Conservation (phyloP, 1,140 invertebrate genomes). For the Nebria ingens region DNA sequence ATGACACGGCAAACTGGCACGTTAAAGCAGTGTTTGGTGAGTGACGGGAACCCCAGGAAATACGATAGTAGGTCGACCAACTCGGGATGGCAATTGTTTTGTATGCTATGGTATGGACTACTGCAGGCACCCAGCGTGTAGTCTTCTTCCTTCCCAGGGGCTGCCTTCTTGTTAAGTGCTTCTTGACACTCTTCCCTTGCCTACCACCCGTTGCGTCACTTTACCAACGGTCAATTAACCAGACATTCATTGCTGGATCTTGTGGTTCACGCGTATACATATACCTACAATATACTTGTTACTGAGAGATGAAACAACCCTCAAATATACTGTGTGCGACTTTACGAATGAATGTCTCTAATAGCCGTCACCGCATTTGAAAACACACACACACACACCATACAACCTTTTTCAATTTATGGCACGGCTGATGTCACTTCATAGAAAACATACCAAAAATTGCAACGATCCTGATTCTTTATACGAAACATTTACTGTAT, state of each 20-base stretch:
- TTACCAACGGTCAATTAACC: background rate
- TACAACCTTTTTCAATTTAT: background rate
- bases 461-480: background rate
- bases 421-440: background rate
- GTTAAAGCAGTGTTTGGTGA: background rate
- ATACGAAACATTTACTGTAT: background rate
- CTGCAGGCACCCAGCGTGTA: background rate
- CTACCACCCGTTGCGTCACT: background rate
- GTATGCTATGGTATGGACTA: background rate
- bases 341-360: conserved; percentile 15
- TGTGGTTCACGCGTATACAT: too few species aligned
- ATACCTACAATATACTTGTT: background rate
- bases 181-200: background rate
- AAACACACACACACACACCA: background rate
- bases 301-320: background rate
- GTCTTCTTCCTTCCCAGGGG: background rate
- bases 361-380: conserved; percentile 18
- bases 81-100: too few species aligned
- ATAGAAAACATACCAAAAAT: background rate
- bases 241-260: background rate
- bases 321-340: background rate
- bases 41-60: background rate
- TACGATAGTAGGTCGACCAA: too few species aligned
- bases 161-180: background rate
- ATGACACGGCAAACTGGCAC: background rate